These are phyloP conservation scores for Merluccius polli DNA, from an alignment of 2,797 vertebrate species.

Conservation along the genomic window DNA sequence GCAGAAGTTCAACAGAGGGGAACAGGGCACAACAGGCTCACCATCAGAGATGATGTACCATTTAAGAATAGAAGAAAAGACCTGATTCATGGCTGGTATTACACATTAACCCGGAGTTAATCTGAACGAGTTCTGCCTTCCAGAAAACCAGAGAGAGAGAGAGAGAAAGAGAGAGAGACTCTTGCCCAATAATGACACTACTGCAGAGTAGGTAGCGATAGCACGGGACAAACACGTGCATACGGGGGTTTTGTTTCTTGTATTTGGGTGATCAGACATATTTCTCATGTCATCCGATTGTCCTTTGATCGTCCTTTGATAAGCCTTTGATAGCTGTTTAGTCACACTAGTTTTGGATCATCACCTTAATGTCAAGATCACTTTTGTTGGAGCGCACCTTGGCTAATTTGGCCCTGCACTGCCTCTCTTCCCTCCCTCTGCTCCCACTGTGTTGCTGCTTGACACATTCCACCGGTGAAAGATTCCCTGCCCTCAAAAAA, in stretches of 20 bases:
- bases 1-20: no score
- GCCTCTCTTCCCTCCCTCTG: constrained; percentile 29
- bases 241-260: background rate
- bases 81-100: no score
- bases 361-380: background rate
- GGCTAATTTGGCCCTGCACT: constrained; percentile 10
- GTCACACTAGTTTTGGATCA: background rate
- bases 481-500: constrained; percentile 71
- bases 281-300: no score
- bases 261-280: background rate
- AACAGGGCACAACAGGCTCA: background rate
- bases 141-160: background rate
- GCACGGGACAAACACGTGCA: background rate
- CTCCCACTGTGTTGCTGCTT: constrained; percentile 53
- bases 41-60: background rate
- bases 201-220: background rate
- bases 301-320: background rate
- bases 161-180: background rate
- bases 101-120: no score
- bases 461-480: constrained; percentile 73
- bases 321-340: background rate
- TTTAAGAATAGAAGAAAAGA: background rate
- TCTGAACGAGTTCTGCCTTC: background rate
- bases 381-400: constrained; percentile 4
- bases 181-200: background rate